phyloP scores from a whole-genome alignment of 1,140 invertebrate genomes.

The Scaptomyza pallida region DNA sequence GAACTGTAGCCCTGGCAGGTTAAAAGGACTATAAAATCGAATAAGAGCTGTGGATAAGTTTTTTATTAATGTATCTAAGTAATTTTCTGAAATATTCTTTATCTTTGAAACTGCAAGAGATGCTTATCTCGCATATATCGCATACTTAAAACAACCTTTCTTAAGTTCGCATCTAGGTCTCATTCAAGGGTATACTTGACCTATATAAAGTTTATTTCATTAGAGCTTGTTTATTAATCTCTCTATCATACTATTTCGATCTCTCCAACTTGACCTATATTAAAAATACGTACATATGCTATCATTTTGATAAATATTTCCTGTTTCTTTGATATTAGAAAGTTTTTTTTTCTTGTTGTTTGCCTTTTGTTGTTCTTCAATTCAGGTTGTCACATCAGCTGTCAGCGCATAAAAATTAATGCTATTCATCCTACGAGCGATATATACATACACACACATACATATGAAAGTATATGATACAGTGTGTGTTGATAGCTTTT shows the following conservation, averaged over 20 bases:
- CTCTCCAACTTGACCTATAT: background rate
- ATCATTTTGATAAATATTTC: slow-evolving; percentile 13
- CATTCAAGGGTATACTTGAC: background rate
- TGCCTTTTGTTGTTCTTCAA: slow-evolving; percentile 11
- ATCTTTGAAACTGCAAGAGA: too few species aligned
- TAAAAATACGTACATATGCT: background rate
- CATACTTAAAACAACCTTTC: too few species aligned
- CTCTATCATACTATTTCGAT: background rate
- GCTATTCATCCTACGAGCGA: slow-evolving; percentile 11
- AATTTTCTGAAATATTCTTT: too few species aligned
- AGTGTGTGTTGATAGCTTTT: slow-evolving; percentile 10
- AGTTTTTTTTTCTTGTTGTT: slow-evolving; percentile 16
- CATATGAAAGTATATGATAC: background rate
- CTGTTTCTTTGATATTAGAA: slow-evolving; percentile 39
- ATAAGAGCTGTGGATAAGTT: too few species aligned
- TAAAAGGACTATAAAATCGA: too few species aligned
- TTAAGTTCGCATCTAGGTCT: background rate
- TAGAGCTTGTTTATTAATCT: too few species aligned
- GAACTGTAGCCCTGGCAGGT: too few species aligned
- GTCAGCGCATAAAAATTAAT: slow-evolving; percentile 28
- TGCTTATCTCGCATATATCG: too few species aligned
- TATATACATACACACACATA: background rate
- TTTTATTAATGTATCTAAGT: too few species aligned
- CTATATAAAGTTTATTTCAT: background rate
- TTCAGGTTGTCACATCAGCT: slow-evolving; percentile 33